Evolutionary conservation across 2,888 invertebrate genomes (phyloP), one percentile per base, ranked within the genome.

Genomic region (Spodoptera littoralis): DNA sequence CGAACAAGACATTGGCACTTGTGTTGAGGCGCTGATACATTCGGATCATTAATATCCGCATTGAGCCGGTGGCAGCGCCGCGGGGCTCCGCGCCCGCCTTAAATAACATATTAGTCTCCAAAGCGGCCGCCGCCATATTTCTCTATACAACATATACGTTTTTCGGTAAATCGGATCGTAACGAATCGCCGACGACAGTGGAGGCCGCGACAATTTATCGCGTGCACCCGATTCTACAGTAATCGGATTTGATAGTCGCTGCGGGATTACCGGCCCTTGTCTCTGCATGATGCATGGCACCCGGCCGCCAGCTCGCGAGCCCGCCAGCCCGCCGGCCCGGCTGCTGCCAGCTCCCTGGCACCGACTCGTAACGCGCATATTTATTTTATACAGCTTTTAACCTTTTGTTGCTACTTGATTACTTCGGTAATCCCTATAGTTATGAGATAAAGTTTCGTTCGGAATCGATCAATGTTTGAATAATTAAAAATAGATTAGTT

Each of bases 101-200:
- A 90, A 91, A 91, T 92, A 92, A 92, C 91, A 90, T 88, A 92
- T 93, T 92, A 93, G 91, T 79, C 85, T 84, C 87, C 89, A 92
- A 92, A 92, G 92, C 88, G 82, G 80, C 92, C 91, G 92, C 89
- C 90, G 87, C 86, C 85, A 90, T 90, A 91, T 90, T 88, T 92
- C 90, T 90, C 88, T 80, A 76, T 63, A 75, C 64, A 65, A 60
- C 83, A 82, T 83, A 81, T 85, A 86, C 84, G 85, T 86, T 88
- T 88, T 90, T 89, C 87, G 90, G 90, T 90, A 90, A 90, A 90
- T 85, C 90, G 86, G 87, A 83, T 89, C 91, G 91, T 89, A 90
- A 89, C 92, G 92, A 92, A 92, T 91, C 87, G 88, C 84, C 91
- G 92, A 89, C 86, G 92, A 92, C 93, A 90, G 88, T 81, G 84